A percentile compares a stretch with the other conserved stretches of the same genome.
phyloP scores from a whole-genome alignment of 1,140 invertebrate genomes.

The Bombus sibiricus region DNA sequence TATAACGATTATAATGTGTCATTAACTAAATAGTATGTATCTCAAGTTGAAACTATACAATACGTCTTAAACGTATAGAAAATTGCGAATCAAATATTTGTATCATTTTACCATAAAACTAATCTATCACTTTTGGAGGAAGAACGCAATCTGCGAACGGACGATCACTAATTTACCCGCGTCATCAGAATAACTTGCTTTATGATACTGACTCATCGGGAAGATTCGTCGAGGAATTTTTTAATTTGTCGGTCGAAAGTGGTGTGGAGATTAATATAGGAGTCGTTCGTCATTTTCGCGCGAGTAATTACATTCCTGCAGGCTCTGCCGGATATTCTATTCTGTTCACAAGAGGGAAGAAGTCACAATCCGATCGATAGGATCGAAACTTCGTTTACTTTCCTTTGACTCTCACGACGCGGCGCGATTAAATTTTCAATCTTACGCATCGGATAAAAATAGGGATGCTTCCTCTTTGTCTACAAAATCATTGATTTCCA shows the following conservation, averaged over 20 bases:
- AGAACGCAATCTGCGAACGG: not conserved
- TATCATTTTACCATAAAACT: not conserved
- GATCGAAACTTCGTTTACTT: slow-evolving; percentile 27
- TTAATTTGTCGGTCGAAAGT: slow-evolving; percentile 51
- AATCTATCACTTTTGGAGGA: not conserved
- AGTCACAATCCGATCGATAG: slow-evolving; percentile 22
- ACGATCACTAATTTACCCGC: slow-evolving; percentile 23
- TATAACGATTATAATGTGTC: not conserved
- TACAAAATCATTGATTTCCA: not conserved
- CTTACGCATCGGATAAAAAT: not conserved
- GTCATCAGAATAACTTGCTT: slow-evolving; percentile 6
- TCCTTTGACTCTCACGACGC: not conserved
- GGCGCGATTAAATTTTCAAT: slow-evolving; percentile 20
- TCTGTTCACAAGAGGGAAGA: slow-evolving; percentile 11
- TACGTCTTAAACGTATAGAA: not conserved
- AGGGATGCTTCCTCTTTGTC: not conserved
- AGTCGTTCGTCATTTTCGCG: slow-evolving; percentile 63
- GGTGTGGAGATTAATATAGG: slow-evolving; percentile 42
- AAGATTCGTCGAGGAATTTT: slow-evolving; percentile 55
- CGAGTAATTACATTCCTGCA: slow-evolving; percentile 64
- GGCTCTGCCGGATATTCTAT: slow-evolving; percentile 38
- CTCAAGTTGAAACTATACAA: not conserved
- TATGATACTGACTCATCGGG: slow-evolving; percentile 20
- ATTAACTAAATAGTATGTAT: not conserved
- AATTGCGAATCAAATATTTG: not conserved